These are phyloP conservation scores for Suncus etruscus DNA, from an alignment of 2,113 vertebrate genomes.

Conservation along the genomic window DNA sequence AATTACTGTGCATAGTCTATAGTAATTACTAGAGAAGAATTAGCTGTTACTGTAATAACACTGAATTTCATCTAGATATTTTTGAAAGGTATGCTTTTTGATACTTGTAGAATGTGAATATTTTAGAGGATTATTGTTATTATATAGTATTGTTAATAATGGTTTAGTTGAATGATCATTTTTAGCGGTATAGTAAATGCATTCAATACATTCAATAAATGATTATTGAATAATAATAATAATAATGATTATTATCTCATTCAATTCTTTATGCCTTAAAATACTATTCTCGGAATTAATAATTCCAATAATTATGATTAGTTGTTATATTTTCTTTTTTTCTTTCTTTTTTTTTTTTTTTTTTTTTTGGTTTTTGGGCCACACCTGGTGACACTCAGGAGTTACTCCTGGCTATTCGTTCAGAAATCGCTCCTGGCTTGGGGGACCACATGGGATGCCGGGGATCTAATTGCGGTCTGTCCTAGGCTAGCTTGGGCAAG, in stretches of 20 bases:
- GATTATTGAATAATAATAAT: constrained; percentile 42
- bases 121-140: constrained; percentile 8
- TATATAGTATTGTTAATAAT: not conserved
- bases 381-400: no score
- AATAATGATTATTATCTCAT: not conserved
- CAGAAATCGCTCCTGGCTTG: no score
- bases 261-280: not conserved
- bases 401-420: no score
- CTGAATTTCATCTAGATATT: constrained; percentile 17
- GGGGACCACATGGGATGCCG: no score
- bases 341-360: no score
- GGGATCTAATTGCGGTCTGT: no score
- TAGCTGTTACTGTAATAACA: not conserved
- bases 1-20: constrained; percentile 2
- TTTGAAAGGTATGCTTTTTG: constrained; percentile 24
- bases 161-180: constrained; percentile 10
- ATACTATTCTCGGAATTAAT: constrained; percentile 46
- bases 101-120: constrained; percentile 39
- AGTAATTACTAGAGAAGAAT: constrained; percentile 39
- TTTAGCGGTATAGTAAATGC: constrained; percentile 39
- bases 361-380: no score
- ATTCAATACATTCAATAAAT: not conserved
- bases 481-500: no score
- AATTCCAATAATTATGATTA: not conserved
- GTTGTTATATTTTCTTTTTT: no score